These are phyloP conservation scores for Erebia palarica DNA, from an alignment of 2,888 invertebrate genomes.

Conservation along the genomic window DNA sequence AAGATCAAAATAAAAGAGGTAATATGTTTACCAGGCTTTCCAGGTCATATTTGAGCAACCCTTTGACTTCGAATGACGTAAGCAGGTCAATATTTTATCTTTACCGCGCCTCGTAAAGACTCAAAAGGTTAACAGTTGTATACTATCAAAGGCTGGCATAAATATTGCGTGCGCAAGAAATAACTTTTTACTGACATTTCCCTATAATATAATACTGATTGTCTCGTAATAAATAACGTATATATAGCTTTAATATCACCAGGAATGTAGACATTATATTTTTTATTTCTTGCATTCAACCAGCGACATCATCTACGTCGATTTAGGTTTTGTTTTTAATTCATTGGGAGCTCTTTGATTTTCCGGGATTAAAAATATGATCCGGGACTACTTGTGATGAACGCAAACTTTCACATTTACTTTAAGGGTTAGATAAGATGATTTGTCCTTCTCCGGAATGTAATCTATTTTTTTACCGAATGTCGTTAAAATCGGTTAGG, in stretches of 20 bases:
- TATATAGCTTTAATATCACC: conserved; percentile 27
- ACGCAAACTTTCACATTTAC: too few species aligned
- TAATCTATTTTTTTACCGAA: too few species aligned
- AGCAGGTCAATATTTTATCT: conserved; percentile 55
- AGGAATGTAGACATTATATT: conserved; percentile 18
- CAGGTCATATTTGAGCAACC: conserved; percentile 39
- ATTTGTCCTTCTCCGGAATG: too few species aligned
- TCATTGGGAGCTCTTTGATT: too few species aligned
- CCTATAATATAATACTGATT: conserved; percentile 39
- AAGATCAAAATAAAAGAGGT: conserved; percentile 27
- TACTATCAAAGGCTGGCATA: conserved; percentile 50
- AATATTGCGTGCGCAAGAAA: conserved; percentile 40
- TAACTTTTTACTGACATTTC: conserved; percentile 42
- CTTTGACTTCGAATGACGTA: conserved; percentile 40
- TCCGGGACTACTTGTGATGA: too few species aligned
- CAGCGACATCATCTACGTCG: too few species aligned
- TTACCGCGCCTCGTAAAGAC: conserved; percentile 50
- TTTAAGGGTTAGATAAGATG: too few species aligned
- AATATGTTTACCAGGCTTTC: conserved; percentile 27
- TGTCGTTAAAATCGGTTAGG: too few species aligned
- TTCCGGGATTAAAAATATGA: too few species aligned
- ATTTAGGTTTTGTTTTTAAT: not conserved
- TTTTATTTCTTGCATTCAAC: conserved; percentile 6
- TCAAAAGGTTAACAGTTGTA: conserved; percentile 53
- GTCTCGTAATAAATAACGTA: conserved; percentile 33